These are phyloP conservation scores for Scaptomyza hsui DNA, from an alignment of 1,140 invertebrate genomes.

Conservation along the genomic window DNA sequence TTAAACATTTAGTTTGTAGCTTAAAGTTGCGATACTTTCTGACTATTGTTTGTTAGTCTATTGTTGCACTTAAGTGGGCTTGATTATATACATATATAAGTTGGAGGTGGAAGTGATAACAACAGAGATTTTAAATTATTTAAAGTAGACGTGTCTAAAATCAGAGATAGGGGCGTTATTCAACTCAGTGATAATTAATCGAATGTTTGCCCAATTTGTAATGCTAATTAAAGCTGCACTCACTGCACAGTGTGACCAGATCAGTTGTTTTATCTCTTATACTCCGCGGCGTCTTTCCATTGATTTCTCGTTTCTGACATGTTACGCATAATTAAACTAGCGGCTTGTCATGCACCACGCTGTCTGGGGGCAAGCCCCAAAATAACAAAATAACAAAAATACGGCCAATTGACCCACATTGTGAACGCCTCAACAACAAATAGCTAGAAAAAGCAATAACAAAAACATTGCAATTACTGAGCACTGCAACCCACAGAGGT, in stretches of 20 bases:
- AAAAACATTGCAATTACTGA: constrained; percentile 30
- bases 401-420: constrained; percentile 64
- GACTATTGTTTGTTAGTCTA: constrained; percentile 5
- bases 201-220: constrained; percentile 58
- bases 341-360: constrained; percentile 51
- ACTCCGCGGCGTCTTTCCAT: constrained; percentile 23
- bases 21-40: not conserved
- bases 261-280: constrained; percentile 19
- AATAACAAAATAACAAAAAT: constrained; percentile 31
- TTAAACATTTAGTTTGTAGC: not conserved
- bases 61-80: constrained; percentile 10
- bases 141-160: not conserved
- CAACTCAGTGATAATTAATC: constrained; percentile 15
- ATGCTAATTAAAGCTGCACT: constrained; percentile 52
- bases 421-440: constrained; percentile 15
- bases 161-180: constrained; percentile 6
- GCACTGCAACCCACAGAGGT: constrained; percentile 33
- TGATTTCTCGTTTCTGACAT: constrained; percentile 49
- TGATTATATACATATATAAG: not conserved
- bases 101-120: not conserved
- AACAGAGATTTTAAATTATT: not conserved
- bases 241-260: constrained; percentile 34
- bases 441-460: constrained; percentile 1
- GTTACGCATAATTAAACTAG: constrained; percentile 77
- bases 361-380: constrained; percentile 58